Conservation (phyloP, 2,113 vertebrate genomes). For the Myrmophylax atrothorax region DNA sequence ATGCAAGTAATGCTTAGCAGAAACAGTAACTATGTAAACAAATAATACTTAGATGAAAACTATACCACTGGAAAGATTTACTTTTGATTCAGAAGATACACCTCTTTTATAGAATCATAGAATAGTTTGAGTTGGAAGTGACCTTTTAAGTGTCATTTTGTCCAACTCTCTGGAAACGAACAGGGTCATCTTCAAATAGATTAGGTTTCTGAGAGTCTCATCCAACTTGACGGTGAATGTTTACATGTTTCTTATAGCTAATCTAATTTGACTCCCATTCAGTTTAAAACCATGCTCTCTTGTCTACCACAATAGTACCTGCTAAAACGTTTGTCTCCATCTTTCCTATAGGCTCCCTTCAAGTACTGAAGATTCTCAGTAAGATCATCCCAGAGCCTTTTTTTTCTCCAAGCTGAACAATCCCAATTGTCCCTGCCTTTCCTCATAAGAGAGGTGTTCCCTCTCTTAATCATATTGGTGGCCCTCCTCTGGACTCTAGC, state of each 20-base stretch:
- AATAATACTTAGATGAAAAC: neutral
- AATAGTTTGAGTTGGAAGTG: neutral
- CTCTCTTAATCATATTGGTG: neutral
- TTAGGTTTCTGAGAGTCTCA: no score
- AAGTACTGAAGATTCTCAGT: neutral
- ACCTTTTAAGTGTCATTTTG: no score
- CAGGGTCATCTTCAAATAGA: no score
- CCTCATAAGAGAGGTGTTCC: neutral
- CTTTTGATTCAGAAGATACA: neutral
- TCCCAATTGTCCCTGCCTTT: neutral
- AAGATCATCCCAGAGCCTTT: neutral
- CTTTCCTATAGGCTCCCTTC: rapidly evolving
- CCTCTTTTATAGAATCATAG: neutral
- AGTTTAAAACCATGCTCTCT: no score
- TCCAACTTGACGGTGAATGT: no score
- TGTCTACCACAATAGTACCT: neutral
- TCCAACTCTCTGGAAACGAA: no score
- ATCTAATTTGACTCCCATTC: no score
- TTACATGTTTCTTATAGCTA: no score
- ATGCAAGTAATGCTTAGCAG: neutral
- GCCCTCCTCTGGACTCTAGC: neutral
- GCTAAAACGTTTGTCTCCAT: neutral
- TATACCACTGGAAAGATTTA: neutral
- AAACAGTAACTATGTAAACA: neutral
- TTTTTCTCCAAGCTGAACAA: neutral